Evolutionary conservation across 1,140 invertebrate species (phyloP), one percentile per base, ranked within the genome.

Genomic region (Lepidotrigona ventralis): DNA sequence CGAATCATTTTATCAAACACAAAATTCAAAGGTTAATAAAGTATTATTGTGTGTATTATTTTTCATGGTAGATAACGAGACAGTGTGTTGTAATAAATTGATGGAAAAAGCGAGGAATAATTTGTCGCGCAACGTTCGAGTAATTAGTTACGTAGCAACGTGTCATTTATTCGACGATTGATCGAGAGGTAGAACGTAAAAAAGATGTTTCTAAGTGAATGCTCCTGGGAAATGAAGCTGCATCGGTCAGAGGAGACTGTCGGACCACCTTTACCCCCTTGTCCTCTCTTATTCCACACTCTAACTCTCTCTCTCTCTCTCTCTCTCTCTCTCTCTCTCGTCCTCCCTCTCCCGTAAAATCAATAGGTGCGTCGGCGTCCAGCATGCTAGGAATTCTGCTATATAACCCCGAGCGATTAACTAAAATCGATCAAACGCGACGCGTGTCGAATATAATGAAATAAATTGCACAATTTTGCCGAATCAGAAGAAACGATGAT

Each of bases 331-430:
- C 84, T 86, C 86, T 85, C 86, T 70, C 85, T 88, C 86, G 77
- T 86, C 86, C 87, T 91, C 86, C 88, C 90, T 87, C 88, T 89
- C 88, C 90, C 88, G 89, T 90, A 92, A 93, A 93, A 93, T 93
- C 92, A 93, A 93, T 93, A 93, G 88, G 69, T 90, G 88, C 87
- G 87, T 85, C 86, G 86, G 86, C 90, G 89, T 84, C 86, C 83
- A 87, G 60, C 81, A 76, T 53, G 71, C 81, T 86, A 56, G 86
- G 56, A 86, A 90, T 88, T 87, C 78, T 88, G 69, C 70, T 70
- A 72, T 73, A 68, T 88, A 83, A 85, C 83, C 73, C 70, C 83
- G 66, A 76, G 75, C 68, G 79, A 86, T 86, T 85, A 83, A 76
- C 86, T 56, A 76, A 88, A 83, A 83, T 81, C 77, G 69, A 83